Evolutionary conservation across 1,140 invertebrate species (phyloP).

Genomic region (Sitodiplosis mosellana): DNA sequence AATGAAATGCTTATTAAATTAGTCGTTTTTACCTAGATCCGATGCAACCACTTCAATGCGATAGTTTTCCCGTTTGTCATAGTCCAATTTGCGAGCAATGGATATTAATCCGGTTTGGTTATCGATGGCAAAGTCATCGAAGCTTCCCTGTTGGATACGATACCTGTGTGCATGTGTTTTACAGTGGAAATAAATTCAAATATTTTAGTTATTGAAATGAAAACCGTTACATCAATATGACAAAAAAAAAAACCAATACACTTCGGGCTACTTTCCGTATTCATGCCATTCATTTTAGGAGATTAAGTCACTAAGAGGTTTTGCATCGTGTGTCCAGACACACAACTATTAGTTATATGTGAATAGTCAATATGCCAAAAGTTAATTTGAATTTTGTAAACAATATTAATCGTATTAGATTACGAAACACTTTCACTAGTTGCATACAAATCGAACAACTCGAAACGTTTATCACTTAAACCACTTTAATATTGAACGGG

Average conservation of each 20-base stretch:
- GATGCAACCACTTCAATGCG: conserved; percentile 59
- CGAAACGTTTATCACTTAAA: no score
- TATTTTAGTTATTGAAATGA: neutral
- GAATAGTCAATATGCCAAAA: neutral
- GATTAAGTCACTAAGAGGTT: neutral
- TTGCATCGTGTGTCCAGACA: no score
- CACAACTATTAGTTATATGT: no score
- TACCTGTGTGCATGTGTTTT: conserved; percentile 9
- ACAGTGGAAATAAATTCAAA: neutral
- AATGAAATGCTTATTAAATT: no score
- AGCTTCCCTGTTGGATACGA: conserved; percentile 62
- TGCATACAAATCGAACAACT: no score
- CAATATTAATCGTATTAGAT: no score
- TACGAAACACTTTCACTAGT: neutral
- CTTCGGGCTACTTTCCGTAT: no score
- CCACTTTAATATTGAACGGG: no score
- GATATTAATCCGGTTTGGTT: conserved; percentile 52
- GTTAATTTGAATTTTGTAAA: neutral
- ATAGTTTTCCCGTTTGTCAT: conserved; percentile 57
- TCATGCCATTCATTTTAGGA: no score
- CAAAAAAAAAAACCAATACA: no score
- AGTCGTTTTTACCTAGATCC: conserved; percentile 41
- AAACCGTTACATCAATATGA: no score
- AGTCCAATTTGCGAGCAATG: conserved; percentile 64
- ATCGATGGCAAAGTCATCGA: conserved; percentile 68